Evolutionary conservation across 2,888 invertebrate genomes (phyloP).

Genomic region (Diabrotica balteata): DNA sequence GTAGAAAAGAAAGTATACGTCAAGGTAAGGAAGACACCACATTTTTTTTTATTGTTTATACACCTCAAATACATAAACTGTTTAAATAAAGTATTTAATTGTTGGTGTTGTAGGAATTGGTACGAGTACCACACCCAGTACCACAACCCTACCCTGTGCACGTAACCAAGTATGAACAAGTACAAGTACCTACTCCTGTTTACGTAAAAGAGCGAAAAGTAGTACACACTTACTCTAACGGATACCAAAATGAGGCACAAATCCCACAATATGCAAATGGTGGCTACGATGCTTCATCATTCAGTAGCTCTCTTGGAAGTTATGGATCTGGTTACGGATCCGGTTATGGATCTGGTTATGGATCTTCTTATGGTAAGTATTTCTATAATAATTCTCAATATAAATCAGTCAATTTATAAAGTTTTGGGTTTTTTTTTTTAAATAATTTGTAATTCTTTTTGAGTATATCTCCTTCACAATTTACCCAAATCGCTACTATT

Average conservation of each 20-base stretch:
- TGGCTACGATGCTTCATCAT: not conserved
- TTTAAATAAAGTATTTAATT: no score
- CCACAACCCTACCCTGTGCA: conserved; percentile 48
- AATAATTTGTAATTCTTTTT: no score
- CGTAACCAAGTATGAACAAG: conserved; percentile 45
- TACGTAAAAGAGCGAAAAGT: conserved; percentile 28
- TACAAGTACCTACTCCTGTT: conserved; percentile 44
- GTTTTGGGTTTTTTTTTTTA: no score
- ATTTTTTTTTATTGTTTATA: conserved; percentile 16
- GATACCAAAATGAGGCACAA: conserved; percentile 1
- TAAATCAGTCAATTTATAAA: no score
- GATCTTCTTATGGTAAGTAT: not conserved
- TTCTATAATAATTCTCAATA: no score
- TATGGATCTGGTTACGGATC: not conserved
- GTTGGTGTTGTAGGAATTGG: conserved; percentile 39
- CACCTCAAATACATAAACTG: no score
- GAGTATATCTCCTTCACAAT: no score
- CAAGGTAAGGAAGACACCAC: conserved; percentile 35
- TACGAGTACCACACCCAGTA: conserved; percentile 43
- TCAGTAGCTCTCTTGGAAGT: not conserved
- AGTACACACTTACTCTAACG: conserved; percentile 17
- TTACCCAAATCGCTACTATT: no score
- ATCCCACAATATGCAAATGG: not conserved
- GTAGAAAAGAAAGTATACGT: conserved; percentile 47
- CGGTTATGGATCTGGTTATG: not conserved